Evolutionary conservation across 2,888 invertebrate genomes (phyloP), one percentile per base, ranked within the genome.

Genomic region (Ornithoptera alexandrae): DNA sequence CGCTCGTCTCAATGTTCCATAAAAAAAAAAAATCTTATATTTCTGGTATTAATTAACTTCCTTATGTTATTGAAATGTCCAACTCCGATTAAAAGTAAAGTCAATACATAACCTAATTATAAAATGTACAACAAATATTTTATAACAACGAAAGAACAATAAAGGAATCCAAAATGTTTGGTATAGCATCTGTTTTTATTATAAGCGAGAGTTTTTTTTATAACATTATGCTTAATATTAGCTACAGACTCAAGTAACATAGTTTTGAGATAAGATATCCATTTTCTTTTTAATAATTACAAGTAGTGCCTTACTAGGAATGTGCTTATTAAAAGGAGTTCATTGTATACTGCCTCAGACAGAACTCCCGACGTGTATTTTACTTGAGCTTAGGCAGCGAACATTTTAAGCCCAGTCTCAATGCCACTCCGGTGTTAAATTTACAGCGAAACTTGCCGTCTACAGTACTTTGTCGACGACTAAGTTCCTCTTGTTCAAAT

Each of bases 301-400:
- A 50, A 3, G 50, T 50, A 50, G 17, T 15, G 15, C 15, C 18
- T 50, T 5, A 12, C 2, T 17, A 18, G 15, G 17, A 18, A 7
- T 1, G 57, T 20, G 20, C 57, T 20, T 57, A 57, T 57, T 57
- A 57, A 57, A 20, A 60, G 0, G n/a, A 20, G 57, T 57, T 57
- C 57, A 57, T 20, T 57, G n/a, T 20, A 20, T 7, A 57, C 15
- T 20, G 57, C 20, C 57, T 57, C 50, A 72, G 71, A 65, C 69
- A 72, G 68, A 72, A 63, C 62, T 57, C 61, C 50, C 69, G 59
- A 62, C 56, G 64, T 61, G 72, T 67, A 68, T 71, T 66, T 67
- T 63, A 46, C 57, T 67, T 24, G 20, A 20, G 56, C 61, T 62
- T 63, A 57, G 63, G 59, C 42, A 56, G 56, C 24, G 56, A 42